Percentiles rank a stretch among this genome's conserved stretches.
Evolutionary conservation across 92 coral and sea anemone genomes (phyloP).

Genomic region (Bergia sp.): DNA sequence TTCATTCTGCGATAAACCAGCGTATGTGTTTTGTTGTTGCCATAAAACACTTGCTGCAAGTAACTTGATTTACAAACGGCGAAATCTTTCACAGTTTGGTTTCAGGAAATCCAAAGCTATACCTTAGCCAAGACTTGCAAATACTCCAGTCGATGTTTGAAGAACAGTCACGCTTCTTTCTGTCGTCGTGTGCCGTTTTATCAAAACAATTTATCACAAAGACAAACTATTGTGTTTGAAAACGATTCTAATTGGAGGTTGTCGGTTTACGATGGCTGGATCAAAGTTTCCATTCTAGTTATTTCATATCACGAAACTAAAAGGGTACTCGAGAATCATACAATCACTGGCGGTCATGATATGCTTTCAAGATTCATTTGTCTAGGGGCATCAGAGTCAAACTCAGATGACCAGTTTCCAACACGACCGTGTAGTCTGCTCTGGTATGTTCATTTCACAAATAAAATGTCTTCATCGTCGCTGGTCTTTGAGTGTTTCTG

Average conservation of each 20-base stretch:
- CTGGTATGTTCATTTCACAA: conserved; percentile 26
- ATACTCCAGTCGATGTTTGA: not conserved
- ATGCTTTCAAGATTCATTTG: not conserved
- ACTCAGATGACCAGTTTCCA: conserved; percentile 13
- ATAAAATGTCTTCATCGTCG: not conserved
- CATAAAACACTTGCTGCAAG: not conserved
- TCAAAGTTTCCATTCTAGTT: not conserved
- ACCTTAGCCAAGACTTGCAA: not conserved
- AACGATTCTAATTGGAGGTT: conserved; percentile 22
- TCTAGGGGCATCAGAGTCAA: not conserved
- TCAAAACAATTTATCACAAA: conserved; percentile 27
- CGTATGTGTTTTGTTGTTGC: not conserved
- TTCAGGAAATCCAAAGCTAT: not conserved
- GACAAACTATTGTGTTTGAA: conserved; percentile 26
- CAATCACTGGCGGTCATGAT: not conserved
- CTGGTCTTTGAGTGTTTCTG: not conserved
- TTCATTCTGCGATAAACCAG: not conserved
- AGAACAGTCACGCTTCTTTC: conserved; percentile 38
- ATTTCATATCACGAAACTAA: too few species aligned
- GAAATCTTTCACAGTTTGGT: not conserved
- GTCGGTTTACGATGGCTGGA: not conserved
- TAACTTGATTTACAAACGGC: conserved; percentile 3
- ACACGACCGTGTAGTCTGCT: conserved; percentile 27
- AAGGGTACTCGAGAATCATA: not conserved
- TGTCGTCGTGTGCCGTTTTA: conserved; percentile 34